A percentile compares a stretch with the other conserved stretches of the same genome.
phyloP scores from a whole-genome alignment of 1,140 invertebrate species.

The Parasteatoda tepidariorum region DNA sequence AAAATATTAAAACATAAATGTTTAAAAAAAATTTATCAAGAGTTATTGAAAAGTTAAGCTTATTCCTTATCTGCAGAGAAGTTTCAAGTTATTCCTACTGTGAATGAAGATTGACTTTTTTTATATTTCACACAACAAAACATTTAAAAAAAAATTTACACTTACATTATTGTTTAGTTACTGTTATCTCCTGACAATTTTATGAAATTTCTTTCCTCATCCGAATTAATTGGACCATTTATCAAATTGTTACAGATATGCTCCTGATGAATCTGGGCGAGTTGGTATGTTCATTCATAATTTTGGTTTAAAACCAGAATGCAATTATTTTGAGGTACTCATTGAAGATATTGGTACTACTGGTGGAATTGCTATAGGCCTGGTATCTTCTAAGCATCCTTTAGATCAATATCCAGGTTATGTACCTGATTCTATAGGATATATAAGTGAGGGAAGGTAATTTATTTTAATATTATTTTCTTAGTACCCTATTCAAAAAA shows the following conservation, averaged over 20 bases:
- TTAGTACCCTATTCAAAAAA: neutral
- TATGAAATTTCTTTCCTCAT: too few relatives aligned
- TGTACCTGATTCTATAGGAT: conserved; percentile 69
- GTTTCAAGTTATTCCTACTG: too few relatives aligned
- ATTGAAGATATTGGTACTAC: conserved; percentile 68
- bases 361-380: conserved; percentile 68
- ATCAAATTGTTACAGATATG: conserved; percentile 63
- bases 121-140: too few relatives aligned
- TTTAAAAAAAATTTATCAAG: too few relatives aligned
- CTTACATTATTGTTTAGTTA: too few relatives aligned
- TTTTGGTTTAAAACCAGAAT: conserved; percentile 67
- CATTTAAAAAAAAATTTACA: too few relatives aligned
- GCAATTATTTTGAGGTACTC: conserved; percentile 71
- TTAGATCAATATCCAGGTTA: conserved; percentile 70
- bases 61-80: too few relatives aligned
- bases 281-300: conserved; percentile 69
- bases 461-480: conserved; percentile 49
- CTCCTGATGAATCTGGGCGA: conserved; percentile 65
- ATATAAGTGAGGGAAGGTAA: conserved; percentile 71
- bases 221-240: too few relatives aligned
- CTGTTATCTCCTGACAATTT: too few relatives aligned
- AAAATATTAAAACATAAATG: too few relatives aligned
- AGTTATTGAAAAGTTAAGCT: too few relatives aligned
- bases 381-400: conserved; percentile 69
- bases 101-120: too few relatives aligned